Conservation (phyloP, 2,113 vertebrate genomes). For the Corynorhinus townsendii region DNA sequence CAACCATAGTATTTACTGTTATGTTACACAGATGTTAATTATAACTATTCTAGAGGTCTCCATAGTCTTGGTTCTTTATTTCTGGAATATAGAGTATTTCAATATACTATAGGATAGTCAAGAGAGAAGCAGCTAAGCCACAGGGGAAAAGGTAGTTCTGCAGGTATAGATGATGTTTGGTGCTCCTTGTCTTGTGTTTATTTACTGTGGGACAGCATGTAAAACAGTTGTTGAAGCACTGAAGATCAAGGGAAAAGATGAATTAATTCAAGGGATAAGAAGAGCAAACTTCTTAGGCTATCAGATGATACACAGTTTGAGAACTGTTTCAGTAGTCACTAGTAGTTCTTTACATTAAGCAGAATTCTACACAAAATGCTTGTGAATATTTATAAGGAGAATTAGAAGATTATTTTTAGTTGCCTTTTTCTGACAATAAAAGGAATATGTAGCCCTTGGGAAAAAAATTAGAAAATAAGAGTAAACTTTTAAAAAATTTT, state of each 20-base stretch:
- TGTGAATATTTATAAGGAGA: not conserved
- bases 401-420: not conserved
- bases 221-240: not conserved
- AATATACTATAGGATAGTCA: not conserved
- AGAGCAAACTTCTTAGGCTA: not conserved
- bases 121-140: not conserved
- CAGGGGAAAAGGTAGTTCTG: not conserved
- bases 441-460: not conserved
- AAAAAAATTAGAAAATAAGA: not conserved
- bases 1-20: not conserved
- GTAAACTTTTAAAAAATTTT: too few relatives aligned
- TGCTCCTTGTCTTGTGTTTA: not conserved
- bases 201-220: not conserved
- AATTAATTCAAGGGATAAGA: not conserved
- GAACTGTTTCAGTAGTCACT: not conserved
- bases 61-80: not conserved
- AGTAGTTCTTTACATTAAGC: not conserved
- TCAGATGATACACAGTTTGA: not conserved
- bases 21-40: not conserved
- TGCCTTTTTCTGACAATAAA: not conserved
- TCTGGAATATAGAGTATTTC: not conserved
- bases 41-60: not conserved
- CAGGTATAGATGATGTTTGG: not conserved
- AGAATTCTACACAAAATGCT: not conserved
- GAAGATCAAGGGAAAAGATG: not conserved